A percentile compares a stretch with the other conserved stretches of the same genome.
phyloP scores from a whole-genome alignment of 2,113 vertebrate genomes.

The Fulica atra region DNA sequence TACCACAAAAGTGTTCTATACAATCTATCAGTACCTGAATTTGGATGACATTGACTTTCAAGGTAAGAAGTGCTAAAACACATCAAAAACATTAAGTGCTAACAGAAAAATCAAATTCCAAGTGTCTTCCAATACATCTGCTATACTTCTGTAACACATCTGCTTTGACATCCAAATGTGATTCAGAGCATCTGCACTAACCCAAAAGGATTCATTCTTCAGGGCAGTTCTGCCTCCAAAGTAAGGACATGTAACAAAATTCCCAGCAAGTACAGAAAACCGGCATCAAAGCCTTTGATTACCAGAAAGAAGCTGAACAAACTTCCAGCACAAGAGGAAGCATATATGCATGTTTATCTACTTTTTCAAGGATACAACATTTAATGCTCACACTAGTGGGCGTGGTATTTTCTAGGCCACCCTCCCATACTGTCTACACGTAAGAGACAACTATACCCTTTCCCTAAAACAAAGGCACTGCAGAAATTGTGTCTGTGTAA shows the following conservation, averaged over 20 bases:
- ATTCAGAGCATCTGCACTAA: background rate
- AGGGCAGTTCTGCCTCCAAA: background rate
- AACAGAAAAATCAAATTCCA: background rate
- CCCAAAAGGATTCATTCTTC: background rate
- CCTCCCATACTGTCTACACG: background rate
- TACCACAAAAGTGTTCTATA: background rate
- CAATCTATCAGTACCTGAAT: background rate
- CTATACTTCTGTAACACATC: background rate
- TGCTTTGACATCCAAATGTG: background rate
- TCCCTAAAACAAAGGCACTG: background rate
- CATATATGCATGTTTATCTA: background rate
- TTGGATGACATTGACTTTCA: background rate
- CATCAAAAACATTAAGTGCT: background rate
- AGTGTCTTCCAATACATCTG: background rate
- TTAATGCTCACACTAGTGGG: background rate
- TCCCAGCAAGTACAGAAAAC: background rate
- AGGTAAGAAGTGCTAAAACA: background rate
- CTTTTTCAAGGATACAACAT: background rate
- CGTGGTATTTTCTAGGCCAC: background rate
- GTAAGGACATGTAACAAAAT: background rate
- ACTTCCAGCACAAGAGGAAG: background rate
- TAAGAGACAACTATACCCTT: background rate
- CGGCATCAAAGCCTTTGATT: background rate
- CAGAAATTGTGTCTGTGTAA: background rate
- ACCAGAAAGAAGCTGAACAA: background rate